phyloP scores from a whole-genome alignment of 1,140 invertebrate species.

The Macrotrachela quadricornifera region DNA sequence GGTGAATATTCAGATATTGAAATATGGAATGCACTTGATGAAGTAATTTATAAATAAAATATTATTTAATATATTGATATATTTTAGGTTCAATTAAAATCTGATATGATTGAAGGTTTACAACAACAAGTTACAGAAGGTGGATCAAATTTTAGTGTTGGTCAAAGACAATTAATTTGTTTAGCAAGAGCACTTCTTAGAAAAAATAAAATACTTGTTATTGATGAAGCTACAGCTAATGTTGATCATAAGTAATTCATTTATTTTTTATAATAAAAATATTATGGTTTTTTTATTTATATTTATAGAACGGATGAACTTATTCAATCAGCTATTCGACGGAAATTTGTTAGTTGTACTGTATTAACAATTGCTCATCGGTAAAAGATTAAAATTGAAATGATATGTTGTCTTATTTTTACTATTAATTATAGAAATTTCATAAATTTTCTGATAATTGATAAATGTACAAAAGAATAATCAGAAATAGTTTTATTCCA shows the following conservation, averaged over 20 bases:
- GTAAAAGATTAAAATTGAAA: slow-evolving; percentile 73
- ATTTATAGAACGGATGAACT: slow-evolving; percentile 16
- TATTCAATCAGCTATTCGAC: slow-evolving; percentile 50
- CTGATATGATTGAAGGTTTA: slow-evolving; percentile 8
- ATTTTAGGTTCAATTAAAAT: slow-evolving; percentile 9
- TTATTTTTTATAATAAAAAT: neutral
- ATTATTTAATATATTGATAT: neutral
- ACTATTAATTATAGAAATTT: no score
- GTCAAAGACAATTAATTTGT: slow-evolving; percentile 66
- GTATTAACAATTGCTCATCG: slow-evolving; percentile 63
- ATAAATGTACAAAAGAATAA: no score
- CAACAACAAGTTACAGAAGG: slow-evolving; percentile 38
- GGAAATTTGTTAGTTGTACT: slow-evolving; percentile 49
- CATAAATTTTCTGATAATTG: no score
- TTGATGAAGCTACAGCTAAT: slow-evolving; percentile 77
- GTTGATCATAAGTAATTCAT: slow-evolving; percentile 16
- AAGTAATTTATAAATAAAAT: slow-evolving; percentile 4
- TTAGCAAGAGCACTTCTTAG: slow-evolving; percentile 60
- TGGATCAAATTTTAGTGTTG: slow-evolving; percentile 42
- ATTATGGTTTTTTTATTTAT: no score
- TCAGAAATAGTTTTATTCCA: no score
- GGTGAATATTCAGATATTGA: slow-evolving; percentile 8
- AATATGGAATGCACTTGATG: slow-evolving; percentile 10
- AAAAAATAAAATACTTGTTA: slow-evolving; percentile 66
- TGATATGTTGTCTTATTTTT: no score